Percentiles rank a stretch among this genome's conserved stretches.
Evolutionary conservation across 2,113 vertebrate species (phyloP).

Genomic region (Machaerirhynchus nigripectus): DNA sequence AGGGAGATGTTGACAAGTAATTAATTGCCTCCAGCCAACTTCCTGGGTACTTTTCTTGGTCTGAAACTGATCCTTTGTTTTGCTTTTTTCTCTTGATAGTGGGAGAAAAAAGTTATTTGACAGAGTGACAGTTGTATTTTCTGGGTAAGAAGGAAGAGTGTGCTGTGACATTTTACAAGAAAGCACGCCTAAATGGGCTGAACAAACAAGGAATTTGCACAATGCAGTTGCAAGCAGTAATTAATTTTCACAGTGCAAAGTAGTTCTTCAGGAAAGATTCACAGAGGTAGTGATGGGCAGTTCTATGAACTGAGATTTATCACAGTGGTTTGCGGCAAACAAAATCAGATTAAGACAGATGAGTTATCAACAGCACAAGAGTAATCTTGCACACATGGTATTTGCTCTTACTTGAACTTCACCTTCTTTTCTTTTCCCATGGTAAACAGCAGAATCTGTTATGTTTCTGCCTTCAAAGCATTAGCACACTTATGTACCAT

Average conservation of each 20-base stretch:
- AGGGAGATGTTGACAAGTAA: constrained; percentile 29
- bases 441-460: background rate
- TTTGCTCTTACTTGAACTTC: background rate
- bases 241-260: constrained; percentile 25
- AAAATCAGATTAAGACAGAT: constrained; percentile 11
- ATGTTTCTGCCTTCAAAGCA: background rate
- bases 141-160: constrained; percentile 17
- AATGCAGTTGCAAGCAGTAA: background rate
- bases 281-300: background rate
- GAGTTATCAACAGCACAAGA: background rate
- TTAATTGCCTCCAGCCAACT: constrained; percentile 26
- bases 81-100: constrained; percentile 10
- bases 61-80: constrained; percentile 43
- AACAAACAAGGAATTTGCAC: constrained; percentile 31
- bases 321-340: background rate
- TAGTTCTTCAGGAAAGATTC: background rate
- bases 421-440: background rate
- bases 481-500: background rate
- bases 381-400: background rate
- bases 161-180: constrained; percentile 36
- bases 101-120: background rate
- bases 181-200: background rate
- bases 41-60: constrained; percentile 10
- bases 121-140: constrained; percentile 2
- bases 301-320: background rate